phyloP scores from a whole-genome alignment of 2,888 invertebrate genomes.

The Prosapia bicincta region DNA sequence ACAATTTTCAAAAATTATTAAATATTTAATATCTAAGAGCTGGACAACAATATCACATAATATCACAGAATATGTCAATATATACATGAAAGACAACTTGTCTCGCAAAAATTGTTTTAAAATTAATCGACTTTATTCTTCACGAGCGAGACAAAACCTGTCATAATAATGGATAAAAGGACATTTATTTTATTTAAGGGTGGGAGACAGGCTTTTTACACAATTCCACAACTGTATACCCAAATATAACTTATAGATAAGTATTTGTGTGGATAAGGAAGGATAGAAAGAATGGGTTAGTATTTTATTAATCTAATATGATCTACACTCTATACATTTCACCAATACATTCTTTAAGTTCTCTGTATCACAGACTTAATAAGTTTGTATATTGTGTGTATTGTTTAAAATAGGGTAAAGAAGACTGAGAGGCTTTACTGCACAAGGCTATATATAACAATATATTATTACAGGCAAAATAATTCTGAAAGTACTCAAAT shows the following conservation, averaged over 20 bases:
- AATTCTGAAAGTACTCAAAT: not conserved
- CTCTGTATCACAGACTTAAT: not conserved
- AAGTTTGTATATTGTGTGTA: not conserved
- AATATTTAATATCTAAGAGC: constrained; percentile 14
- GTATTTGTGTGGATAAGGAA: not conserved
- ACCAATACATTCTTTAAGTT: not conserved
- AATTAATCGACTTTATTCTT: constrained; percentile 19
- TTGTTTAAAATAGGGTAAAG: not conserved
- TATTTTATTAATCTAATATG: not conserved
- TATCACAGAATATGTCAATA: constrained; percentile 29
- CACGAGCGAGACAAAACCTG: constrained; percentile 22
- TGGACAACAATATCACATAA: constrained; percentile 30
- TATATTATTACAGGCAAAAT: too few species aligned
- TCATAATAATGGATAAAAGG: constrained; percentile 6
- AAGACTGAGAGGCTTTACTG: not conserved
- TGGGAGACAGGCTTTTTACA: constrained; percentile 26
- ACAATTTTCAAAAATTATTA: constrained; percentile 15
- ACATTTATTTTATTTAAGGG: constrained; percentile 29
- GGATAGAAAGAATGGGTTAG: not conserved
- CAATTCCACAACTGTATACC: not conserved
- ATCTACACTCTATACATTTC: not conserved
- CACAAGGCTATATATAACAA: not conserved
- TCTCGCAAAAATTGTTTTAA: constrained; percentile 10
- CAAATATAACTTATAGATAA: not conserved
- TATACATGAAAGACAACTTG: constrained; percentile 16